phyloP scores from a whole-genome alignment of 2,888 invertebrate species.

The Heteropelma amictum region DNA sequence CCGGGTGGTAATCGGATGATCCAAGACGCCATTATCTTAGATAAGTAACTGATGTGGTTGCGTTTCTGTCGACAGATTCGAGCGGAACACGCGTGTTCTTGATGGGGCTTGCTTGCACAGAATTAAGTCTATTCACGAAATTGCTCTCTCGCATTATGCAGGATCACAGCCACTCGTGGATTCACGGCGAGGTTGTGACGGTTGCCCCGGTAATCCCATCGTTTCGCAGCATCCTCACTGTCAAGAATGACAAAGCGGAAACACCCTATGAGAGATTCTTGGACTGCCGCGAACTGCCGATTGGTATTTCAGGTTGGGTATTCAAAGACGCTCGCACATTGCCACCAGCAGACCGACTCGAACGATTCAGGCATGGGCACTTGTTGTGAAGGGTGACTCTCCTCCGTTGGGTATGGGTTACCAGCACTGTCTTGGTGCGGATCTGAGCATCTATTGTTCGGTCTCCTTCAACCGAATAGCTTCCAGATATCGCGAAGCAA shows the following conservation, averaged over 20 bases:
- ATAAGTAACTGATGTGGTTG: too few relatives aligned
- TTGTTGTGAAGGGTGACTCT: too few relatives aligned
- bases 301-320: slow-evolving; percentile 15
- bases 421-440: neutral
- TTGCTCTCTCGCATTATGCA: slow-evolving; percentile 71
- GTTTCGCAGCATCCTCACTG: neutral
- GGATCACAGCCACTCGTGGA: slow-evolving; percentile 68
- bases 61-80: too few relatives aligned
- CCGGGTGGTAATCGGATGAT: too few relatives aligned
- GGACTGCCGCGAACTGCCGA: neutral
- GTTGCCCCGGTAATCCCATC: slow-evolving; percentile 28
- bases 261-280: neutral
- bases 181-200: slow-evolving; percentile 54
- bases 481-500: too few relatives aligned
- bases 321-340: slow-evolving; percentile 5
- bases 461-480: too few relatives aligned
- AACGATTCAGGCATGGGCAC: neutral
- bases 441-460: neutral
- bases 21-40: too few relatives aligned
- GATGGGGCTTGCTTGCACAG: slow-evolving; percentile 65
- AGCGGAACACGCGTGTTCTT: slow-evolving; percentile 60
- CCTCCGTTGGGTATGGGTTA: neutral
- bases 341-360: neutral
- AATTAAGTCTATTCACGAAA: slow-evolving; percentile 71
- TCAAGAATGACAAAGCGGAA: slow-evolving; percentile 30